Conservation (phyloP, 2,113 vertebrate genomes). For the Ptyas mucosa region DNA sequence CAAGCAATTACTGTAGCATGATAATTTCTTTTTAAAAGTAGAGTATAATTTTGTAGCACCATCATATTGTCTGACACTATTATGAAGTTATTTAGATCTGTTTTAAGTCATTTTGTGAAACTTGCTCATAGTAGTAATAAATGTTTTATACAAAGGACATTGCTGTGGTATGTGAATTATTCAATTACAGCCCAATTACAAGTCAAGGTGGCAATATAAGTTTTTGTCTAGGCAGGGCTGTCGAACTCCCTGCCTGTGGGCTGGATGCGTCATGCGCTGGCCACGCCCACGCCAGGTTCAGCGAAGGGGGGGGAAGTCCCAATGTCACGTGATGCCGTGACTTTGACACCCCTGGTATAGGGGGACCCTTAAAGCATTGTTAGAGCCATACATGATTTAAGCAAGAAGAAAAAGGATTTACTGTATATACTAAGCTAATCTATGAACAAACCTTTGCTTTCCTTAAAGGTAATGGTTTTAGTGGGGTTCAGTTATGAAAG, state of each 20-base stretch:
- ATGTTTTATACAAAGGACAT: constrained; percentile 67
- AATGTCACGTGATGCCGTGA: too few relatives aligned
- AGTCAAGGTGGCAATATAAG: neutral
- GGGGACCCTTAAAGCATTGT: neutral
- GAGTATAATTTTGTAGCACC: constrained; percentile 70
- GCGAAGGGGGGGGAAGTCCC: too few relatives aligned
- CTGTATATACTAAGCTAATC: neutral
- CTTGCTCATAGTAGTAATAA: constrained; percentile 71
- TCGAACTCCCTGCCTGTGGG: neutral
- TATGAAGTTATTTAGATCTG: constrained; percentile 72
- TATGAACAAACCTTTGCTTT: neutral
- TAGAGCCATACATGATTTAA: neutral
- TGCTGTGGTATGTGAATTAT: constrained; percentile 22
- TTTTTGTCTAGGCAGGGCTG: neutral
- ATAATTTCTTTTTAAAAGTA: constrained; percentile 65
- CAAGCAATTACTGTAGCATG: constrained; percentile 48
- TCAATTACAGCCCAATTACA: neutral
- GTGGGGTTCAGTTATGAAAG: neutral
- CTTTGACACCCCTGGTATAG: neutral
- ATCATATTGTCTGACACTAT: constrained; percentile 64
- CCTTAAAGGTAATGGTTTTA: neutral
- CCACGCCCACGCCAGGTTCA: too few relatives aligned
- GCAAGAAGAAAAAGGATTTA: neutral
- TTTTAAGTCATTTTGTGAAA: constrained; percentile 71
- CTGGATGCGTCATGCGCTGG: too few relatives aligned